Base-by-base conservation (phyloP, 1,140 invertebrate species). In the Meloidogyne exigua region DNA sequence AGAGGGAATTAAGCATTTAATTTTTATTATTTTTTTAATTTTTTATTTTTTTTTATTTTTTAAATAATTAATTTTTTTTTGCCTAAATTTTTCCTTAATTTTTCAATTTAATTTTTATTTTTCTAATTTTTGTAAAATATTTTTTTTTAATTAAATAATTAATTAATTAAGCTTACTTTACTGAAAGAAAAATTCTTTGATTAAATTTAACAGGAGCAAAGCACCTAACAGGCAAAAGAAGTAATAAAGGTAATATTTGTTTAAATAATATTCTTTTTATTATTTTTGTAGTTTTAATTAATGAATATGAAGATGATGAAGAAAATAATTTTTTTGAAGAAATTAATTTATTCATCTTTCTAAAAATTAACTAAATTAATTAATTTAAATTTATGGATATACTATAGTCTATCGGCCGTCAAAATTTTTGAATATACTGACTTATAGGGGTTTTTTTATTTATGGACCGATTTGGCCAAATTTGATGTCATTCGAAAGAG, bases 151-250 rank as follows among this genome's bases (percentile, higher is more conserved):
- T 15, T 18, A 66, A 49, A 32, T 71, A 11, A 15, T n/a, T 68
- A 0, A 21, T 12, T 10, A 36, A 2, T 26, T 18, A 26, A 5
- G 70, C 76, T 3, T 10, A 79, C 77, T 80, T 79, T 13, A 79
- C 78, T 44, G 78, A 44, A 32, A 79, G 69, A 66, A 80, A 79
- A 23, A 75, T 81, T 23, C 78, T 68, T 21, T 79, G 78, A 49
- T 79, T 79, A 76, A 76, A 79, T 49, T 81, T 80, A 65, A 79
- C 66, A 73, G 78, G 15, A 57, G 49, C 49, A n/a, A 57, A 57
- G n/a, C 49, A 57, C 18, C 18, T n/a, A n/a, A 57, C 21, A 57
- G 49, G 49, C 9, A 57, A 57, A 21, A 57, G 18, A 57, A 57
- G 1, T n/a, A 57, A n/a, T 57, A 57, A 57, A n/a, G 49, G 49